Conservation (phyloP, 2,797 vertebrate genomes). For the Pseudochirops corinnae region DNA sequence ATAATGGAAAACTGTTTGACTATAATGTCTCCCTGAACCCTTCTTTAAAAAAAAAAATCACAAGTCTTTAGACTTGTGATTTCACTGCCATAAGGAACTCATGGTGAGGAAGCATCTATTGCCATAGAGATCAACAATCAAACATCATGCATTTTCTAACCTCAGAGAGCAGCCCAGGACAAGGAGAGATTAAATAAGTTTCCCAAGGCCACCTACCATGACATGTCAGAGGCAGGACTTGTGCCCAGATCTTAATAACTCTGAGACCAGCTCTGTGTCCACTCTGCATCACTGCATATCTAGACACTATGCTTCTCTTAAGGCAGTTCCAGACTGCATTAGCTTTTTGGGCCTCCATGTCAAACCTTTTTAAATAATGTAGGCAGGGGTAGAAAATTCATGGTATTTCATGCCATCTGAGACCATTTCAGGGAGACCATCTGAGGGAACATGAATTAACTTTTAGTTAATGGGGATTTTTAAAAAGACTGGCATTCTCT, state of each 20-base stretch:
- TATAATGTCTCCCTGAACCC: neutral
- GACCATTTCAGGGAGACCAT: neutral
- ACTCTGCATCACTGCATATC: neutral
- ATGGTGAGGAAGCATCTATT: neutral
- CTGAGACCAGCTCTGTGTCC: neutral
- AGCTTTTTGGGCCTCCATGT: neutral
- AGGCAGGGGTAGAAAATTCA: slow-evolving; percentile 73
- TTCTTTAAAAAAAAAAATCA: neutral
- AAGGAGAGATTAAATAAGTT: neutral
- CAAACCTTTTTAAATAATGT: slow-evolving; percentile 54
- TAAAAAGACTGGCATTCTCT: neutral
- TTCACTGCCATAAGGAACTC: neutral
- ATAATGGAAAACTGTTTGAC: neutral
- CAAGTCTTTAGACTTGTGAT: neutral
- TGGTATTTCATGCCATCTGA: slow-evolving; percentile 67
- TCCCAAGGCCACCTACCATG: neutral
- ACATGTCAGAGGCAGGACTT: neutral
- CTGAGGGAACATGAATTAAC: neutral
- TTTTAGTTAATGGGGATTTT: neutral
- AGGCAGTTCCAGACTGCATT: neutral
- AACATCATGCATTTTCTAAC: neutral
- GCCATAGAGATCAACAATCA: neutral
- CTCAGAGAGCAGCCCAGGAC: neutral
- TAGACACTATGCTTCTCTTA: neutral
- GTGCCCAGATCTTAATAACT: neutral